These are phyloP conservation scores for Hirtodrosophila cameraria DNA, from an alignment of 2,888 invertebrate species.

Conservation along the genomic window DNA sequence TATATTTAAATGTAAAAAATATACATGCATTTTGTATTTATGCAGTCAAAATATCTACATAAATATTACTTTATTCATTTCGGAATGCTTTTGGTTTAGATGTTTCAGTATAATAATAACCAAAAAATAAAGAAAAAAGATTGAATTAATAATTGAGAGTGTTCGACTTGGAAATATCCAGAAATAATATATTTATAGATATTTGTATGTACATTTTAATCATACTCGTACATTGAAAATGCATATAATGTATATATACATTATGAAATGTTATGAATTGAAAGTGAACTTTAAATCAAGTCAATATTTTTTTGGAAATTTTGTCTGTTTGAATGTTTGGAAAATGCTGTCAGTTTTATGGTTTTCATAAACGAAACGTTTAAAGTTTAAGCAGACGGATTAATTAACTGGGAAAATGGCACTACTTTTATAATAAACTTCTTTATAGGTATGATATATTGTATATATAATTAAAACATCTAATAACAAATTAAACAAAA, in stretches of 20 bases:
- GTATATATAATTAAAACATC: not conserved
- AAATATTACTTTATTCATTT: conserved; percentile 28
- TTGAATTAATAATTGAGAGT: conserved; percentile 2
- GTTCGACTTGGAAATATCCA: conserved; percentile 25
- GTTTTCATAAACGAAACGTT: no score
- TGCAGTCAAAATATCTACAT: conserved; percentile 55
- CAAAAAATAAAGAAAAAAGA: not conserved
- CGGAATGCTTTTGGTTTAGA: conserved; percentile 3
- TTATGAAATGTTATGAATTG: no score
- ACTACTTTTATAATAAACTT: not conserved
- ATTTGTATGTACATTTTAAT: conserved; percentile 1
- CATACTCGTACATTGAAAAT: not conserved
- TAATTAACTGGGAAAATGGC: no score
- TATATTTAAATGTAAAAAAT: conserved; percentile 52
- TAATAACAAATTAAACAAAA: conserved; percentile 25
- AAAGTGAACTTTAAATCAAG: no score
- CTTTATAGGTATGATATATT: conserved; percentile 5
- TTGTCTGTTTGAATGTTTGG: no score
- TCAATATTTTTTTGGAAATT: no score
- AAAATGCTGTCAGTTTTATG: no score
- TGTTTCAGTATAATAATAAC: conserved; percentile 1
- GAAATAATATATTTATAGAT: no score
- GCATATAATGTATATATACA: not conserved
- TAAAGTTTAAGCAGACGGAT: no score
- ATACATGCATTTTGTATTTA: conserved; percentile 22